Percentiles rank a stretch among this genome's conserved stretches.
Evolutionary conservation across 2,113 vertebrate species (phyloP).

Genomic region (Phainopepla nitens): DNA sequence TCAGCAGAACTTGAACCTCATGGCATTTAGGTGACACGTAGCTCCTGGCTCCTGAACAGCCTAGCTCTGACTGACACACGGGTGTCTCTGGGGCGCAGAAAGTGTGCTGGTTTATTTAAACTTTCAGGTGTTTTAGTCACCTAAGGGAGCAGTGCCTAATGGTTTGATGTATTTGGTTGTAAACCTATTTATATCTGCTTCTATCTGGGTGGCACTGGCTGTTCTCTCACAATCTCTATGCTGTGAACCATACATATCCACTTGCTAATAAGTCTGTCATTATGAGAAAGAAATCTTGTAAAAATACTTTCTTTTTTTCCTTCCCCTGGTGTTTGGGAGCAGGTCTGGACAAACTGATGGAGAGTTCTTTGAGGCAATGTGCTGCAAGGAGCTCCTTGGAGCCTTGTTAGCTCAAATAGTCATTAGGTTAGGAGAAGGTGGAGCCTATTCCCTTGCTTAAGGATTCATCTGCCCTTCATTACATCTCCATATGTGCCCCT

Average conservation of each 20-base stretch:
- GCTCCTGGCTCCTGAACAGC: neutral
- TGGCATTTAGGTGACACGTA: neutral
- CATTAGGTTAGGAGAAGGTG: neutral
- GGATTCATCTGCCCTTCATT: neutral
- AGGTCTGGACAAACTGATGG: neutral
- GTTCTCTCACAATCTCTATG: fast-evolving
- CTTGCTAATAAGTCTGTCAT: neutral
- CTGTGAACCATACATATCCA: fast-evolving
- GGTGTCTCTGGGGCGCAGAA: neutral
- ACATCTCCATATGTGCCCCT: neutral
- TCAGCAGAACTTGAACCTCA: neutral
- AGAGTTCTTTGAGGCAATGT: neutral
- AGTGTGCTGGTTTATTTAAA: neutral
- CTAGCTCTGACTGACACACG: neutral
- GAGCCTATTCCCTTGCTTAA: neutral
- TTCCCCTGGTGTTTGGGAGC: neutral
- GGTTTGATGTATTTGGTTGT: neutral
- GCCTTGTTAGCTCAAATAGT: neutral
- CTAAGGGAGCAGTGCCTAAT: neutral
- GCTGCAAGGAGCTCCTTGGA: neutral
- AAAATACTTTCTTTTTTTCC: neutral
- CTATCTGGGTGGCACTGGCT: neutral
- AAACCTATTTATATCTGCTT: neutral
- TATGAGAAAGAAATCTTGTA: neutral
- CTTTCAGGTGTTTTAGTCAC: neutral